These are phyloP conservation scores for Albula glossodonta DNA, from an alignment of 2,113 vertebrate genomes.

Conservation along the genomic window DNA sequence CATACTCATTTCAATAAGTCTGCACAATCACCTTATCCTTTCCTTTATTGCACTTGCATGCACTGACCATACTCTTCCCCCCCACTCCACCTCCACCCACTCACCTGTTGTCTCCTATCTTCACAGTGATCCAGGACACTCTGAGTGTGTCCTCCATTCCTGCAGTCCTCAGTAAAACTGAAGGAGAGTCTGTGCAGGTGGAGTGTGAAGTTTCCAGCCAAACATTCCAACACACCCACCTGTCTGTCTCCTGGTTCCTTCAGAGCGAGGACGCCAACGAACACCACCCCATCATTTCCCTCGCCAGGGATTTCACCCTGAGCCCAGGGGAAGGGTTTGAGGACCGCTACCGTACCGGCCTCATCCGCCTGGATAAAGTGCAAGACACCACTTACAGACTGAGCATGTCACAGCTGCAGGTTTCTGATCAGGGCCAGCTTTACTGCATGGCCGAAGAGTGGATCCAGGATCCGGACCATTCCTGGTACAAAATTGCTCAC, in stretches of 20 bases:
- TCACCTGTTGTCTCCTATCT: not conserved
- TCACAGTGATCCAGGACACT: slow-evolving; percentile 82
- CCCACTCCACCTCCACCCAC: no score
- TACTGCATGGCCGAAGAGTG: slow-evolving; percentile 82
- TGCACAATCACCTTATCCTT: no score
- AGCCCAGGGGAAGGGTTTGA: slow-evolving; percentile 69
- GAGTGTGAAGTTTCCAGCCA: slow-evolving; percentile 77
- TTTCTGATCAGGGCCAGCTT: slow-evolving; percentile 74
- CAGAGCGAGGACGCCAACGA: slow-evolving; percentile 30
- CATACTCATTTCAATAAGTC: no score
- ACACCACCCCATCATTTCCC: slow-evolving; percentile 65
- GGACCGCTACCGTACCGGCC: slow-evolving; percentile 65
- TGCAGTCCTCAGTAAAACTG: slow-evolving; percentile 46
- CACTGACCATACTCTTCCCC: not conserved
- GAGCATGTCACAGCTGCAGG: slow-evolving; percentile 55
- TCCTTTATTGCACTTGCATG: not conserved
- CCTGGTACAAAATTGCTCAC: slow-evolving; percentile 75
- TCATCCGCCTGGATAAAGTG: slow-evolving; percentile 73
- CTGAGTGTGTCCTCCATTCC: slow-evolving; percentile 65
- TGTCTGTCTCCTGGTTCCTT: slow-evolving; percentile 82
- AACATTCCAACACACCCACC: slow-evolving; percentile 85
- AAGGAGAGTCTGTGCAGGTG: slow-evolving; percentile 73
- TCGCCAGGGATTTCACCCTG: slow-evolving; percentile 79
- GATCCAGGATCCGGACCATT: slow-evolving; percentile 85
- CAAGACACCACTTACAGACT: slow-evolving; percentile 72